Conservation (phyloP, 1,140 invertebrate species). For the Papilio machaon region DNA sequence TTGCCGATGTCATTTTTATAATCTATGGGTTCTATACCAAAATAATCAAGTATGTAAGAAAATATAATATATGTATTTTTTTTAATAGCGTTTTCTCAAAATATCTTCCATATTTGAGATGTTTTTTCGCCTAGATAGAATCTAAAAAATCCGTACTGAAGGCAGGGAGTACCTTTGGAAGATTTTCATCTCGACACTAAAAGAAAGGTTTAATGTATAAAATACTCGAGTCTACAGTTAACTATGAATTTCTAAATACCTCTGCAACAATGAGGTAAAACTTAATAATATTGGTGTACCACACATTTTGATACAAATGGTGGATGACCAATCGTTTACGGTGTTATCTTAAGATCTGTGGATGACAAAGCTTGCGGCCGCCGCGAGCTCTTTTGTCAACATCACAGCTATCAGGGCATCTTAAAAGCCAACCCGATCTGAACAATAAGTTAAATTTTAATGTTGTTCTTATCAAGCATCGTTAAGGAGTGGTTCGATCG, state of each 20-base stretch:
- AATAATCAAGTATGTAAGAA: neutral
- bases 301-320: conserved; percentile 25
- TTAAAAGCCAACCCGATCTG: conserved; percentile 65
- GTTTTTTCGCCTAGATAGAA: too few species aligned
- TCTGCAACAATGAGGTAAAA: neutral
- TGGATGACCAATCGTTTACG: conserved; percentile 36
- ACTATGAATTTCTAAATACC: conserved; percentile 43
- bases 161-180: too few species aligned
- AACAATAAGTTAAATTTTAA: conserved; percentile 79
- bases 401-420: conserved; percentile 70
- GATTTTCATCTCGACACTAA: too few species aligned
- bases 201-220: neutral
- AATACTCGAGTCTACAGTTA: neutral
- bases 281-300: neutral
- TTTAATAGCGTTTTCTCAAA: too few species aligned
- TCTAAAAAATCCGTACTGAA: too few species aligned
- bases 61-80: too few species aligned
- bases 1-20: conserved; percentile 36
- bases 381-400: conserved; percentile 73
- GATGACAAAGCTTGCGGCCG: conserved; percentile 58
- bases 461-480: conserved; percentile 67
- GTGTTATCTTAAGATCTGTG: conserved; percentile 46
- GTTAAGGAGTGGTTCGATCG: conserved; percentile 52
- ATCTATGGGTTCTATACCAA: neutral
- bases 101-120: too few species aligned